phyloP scores from a whole-genome alignment of 2,797 vertebrate genomes.

The Acipenser transmontanus region DNA sequence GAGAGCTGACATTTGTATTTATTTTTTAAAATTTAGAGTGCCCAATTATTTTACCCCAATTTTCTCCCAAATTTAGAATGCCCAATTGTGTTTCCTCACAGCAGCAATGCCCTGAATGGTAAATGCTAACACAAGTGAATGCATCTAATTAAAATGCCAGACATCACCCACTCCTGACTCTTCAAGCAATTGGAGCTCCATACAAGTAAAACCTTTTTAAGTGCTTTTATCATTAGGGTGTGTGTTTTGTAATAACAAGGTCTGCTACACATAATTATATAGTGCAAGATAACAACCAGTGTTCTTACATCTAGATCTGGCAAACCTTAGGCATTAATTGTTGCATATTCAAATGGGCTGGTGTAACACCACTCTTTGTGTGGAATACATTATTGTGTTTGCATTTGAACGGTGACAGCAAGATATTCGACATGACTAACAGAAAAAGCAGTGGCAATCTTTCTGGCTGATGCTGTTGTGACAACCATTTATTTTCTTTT shows the following conservation, averaged over 20 bases:
- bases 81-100: no score
- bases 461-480: not conserved
- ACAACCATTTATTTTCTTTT: no score
- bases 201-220: not conserved
- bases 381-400: not conserved
- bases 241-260: conserved; percentile 5
- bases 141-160: not conserved
- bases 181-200: not conserved
- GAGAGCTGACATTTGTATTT: no score
- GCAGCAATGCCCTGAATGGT: not conserved
- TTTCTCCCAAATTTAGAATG: no score
- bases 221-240: not conserved
- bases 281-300: not conserved
- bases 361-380: not conserved
- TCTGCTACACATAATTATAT: conserved; percentile 4
- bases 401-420: not conserved
- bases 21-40: no score
- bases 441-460: not conserved
- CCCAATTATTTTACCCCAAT: no score
- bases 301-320: not conserved
- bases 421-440: not conserved
- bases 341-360: not conserved
- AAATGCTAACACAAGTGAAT: not conserved
- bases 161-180: not conserved
- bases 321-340: not conserved